A percentile compares a stretch with the other conserved stretches of the same genome.
phyloP scores from a whole-genome alignment of 2,888 invertebrate genomes.

The Aplocera efformata region DNA sequence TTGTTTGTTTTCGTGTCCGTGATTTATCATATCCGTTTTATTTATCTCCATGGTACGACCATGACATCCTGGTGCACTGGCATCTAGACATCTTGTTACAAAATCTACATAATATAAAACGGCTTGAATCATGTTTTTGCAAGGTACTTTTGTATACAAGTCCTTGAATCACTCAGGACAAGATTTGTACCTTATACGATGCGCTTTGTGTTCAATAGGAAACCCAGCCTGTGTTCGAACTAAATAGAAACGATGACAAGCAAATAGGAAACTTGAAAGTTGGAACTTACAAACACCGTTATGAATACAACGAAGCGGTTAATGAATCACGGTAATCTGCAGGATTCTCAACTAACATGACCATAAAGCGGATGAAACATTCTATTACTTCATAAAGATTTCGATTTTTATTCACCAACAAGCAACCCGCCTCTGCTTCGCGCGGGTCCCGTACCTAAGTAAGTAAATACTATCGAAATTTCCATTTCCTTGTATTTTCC shows the following conservation, averaged over 20 bases:
- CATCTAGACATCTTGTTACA: constrained; percentile 16
- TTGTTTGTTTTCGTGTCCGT: not conserved
- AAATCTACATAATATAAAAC: constrained; percentile 17
- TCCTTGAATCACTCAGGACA: too few species aligned
- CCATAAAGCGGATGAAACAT: constrained; percentile 22
- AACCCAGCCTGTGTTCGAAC: too few species aligned
- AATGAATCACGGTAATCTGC: constrained; percentile 54
- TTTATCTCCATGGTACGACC: constrained; percentile 13
- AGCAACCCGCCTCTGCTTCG: too few species aligned
- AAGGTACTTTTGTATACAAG: not conserved
- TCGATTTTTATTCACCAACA: too few species aligned
- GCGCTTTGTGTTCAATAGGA: constrained; percentile 22
- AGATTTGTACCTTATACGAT: too few species aligned
- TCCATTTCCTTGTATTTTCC: too few species aligned
- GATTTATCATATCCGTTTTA: constrained; percentile 6
- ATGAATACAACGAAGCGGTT: constrained; percentile 38
- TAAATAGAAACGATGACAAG: constrained; percentile 32
- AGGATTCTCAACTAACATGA: constrained; percentile 39
- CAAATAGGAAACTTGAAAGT: constrained; percentile 32
- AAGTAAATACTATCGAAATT: too few species aligned
- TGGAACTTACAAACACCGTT: constrained; percentile 41
- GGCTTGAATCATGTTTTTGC: constrained; percentile 9
- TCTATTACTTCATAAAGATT: not conserved
- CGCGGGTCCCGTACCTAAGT: too few species aligned
- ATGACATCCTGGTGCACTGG: constrained; percentile 21